Conservation (phyloP, 2,113 vertebrate species). For the Synchiropus splendidus region DNA sequence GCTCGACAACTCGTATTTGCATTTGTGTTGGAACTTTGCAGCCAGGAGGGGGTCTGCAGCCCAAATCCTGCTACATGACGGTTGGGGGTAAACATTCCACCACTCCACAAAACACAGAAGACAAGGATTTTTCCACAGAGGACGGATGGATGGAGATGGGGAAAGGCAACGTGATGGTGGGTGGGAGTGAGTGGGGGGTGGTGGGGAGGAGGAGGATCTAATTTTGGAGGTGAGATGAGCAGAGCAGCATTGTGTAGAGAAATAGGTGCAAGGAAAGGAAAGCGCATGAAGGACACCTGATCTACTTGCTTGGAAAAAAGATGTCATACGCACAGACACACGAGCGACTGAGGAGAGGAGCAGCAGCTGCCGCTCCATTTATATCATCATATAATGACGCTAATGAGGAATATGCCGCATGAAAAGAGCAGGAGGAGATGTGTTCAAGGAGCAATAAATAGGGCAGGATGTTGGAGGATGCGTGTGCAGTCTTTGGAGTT, state of each 20-base stretch:
- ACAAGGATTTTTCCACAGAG: conserved; percentile 16
- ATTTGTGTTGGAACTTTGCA: no score
- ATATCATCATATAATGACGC: conserved; percentile 38
- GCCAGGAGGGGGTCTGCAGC: conserved; percentile 1
- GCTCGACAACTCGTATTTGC: no score
- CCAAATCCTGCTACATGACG: conserved; percentile 30
- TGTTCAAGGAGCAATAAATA: conserved; percentile 13
- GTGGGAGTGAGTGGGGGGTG: neutral
- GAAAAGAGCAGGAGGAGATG: conserved; percentile 21
- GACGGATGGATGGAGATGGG: conserved; percentile 2
- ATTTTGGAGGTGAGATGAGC: conserved; percentile 20
- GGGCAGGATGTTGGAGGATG: conserved; percentile 5
- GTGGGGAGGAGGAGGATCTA: conserved; percentile 8
- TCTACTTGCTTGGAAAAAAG: neutral
- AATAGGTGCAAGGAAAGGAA: conserved; percentile 15
- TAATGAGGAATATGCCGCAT: conserved; percentile 34
- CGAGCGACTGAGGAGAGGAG: neutral
- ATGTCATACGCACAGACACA: conserved; percentile 6
- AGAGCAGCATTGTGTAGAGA: neutral
- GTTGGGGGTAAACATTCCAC: conserved; percentile 24
- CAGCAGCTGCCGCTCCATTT: conserved; percentile 47
- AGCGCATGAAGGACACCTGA: neutral
- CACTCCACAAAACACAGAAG: neutral
- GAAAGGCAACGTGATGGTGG: no score
- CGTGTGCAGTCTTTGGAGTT: no score